Percentiles rank a stretch among this genome's conserved stretches.
phyloP scores from a whole-genome alignment of 2,797 vertebrate species.

The Avahi laniger region DNA sequence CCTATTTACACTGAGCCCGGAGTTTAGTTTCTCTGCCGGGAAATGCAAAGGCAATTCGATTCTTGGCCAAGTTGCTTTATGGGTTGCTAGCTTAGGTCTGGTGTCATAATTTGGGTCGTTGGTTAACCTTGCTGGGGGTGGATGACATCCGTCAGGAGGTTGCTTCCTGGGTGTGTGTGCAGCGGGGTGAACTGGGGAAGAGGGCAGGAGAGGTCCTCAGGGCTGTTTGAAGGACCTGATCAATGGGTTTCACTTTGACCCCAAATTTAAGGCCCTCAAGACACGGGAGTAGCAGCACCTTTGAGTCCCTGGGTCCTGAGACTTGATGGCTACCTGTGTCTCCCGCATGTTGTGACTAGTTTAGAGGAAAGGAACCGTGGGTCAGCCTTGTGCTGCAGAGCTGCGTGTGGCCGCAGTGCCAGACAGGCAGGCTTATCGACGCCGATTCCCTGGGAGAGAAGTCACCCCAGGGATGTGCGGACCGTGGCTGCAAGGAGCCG shows the following conservation, averaged over 20 bases:
- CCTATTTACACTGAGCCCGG: constrained; percentile 64
- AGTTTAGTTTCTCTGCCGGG: constrained; percentile 59
- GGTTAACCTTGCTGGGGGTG: constrained; percentile 31
- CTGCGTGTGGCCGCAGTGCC: neutral
- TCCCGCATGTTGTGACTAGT: neutral
- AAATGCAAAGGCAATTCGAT: constrained; percentile 50
- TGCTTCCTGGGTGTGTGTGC: constrained; percentile 15
- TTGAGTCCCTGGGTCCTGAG: neutral
- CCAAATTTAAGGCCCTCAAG: neutral
- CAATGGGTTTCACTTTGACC: constrained; percentile 4
- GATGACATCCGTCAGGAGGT: neutral
- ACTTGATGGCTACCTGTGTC: neutral
- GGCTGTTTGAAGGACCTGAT: neutral
- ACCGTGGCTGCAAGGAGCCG: neutral
- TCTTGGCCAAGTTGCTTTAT: constrained; percentile 66
- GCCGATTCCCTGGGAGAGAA: neutral
- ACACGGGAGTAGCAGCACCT: neutral
- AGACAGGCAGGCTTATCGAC: neutral
- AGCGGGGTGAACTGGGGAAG: neutral
- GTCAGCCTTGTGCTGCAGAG: neutral
- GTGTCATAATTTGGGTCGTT: constrained; percentile 52
- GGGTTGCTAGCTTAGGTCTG: constrained; percentile 52
- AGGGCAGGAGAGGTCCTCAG: neutral
- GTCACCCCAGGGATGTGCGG: neutral
- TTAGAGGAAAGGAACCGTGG: neutral